These are phyloP conservation scores for Tonatia bakeri DNA, from an alignment of 2,113 vertebrate species.

Conservation along the genomic window DNA sequence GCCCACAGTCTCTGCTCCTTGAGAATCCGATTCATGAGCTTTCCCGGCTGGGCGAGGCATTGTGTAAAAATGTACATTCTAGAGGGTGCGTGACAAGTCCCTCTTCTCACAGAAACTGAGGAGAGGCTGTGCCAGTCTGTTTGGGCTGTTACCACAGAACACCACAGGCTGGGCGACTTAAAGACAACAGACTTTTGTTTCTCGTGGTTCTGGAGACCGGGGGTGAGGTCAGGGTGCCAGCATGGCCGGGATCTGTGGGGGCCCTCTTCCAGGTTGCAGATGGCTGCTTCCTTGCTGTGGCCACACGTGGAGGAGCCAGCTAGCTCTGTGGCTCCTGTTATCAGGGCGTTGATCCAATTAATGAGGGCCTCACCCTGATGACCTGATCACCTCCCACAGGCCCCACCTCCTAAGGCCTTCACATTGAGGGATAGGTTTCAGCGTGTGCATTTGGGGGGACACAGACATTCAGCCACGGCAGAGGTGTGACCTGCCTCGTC, in stretches of 20 bases:
- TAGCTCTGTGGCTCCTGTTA: background rate
- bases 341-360: background rate
- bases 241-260: background rate
- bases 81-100: background rate
- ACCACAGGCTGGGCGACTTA: background rate
- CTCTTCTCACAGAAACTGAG: slow-evolving; percentile 41
- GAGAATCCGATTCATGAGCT: slow-evolving; percentile 34
- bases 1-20: slow-evolving; percentile 45
- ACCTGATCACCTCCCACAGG: background rate
- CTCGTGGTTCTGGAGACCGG: background rate
- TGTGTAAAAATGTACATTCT: slow-evolving; percentile 33
- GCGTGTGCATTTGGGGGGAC: fast-evolving
- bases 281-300: background rate
- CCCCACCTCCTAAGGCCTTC: background rate
- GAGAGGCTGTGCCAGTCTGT: background rate
- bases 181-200: too few relatives aligned
- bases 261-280: background rate
- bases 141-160: background rate
- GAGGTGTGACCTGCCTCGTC: fast-evolving
- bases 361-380: too few relatives aligned
- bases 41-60: slow-evolving; percentile 44
- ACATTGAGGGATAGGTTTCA: background rate
- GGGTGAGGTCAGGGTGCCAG: background rate
- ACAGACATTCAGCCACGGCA: background rate
- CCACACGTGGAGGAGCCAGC: background rate